Percentiles rank a stretch among this genome's conserved stretches.
These are phyloP conservation scores for Phaethornis superciliosus DNA, from an alignment of 2,113 vertebrate genomes.

Conservation along the genomic window DNA sequence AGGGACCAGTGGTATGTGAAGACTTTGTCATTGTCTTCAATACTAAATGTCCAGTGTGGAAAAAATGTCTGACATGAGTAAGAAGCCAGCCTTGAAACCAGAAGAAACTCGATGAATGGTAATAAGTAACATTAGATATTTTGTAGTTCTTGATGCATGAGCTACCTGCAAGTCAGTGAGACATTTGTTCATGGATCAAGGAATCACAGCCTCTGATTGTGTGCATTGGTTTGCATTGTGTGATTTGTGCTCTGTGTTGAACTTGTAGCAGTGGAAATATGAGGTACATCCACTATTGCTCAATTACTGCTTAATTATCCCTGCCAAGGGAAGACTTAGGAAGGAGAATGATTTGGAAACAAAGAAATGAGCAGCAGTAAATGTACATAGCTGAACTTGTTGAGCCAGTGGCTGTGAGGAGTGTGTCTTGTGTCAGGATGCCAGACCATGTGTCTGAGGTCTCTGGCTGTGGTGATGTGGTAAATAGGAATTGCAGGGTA, in stretches of 20 bases:
- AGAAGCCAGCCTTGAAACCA: not conserved
- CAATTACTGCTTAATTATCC: constrained; percentile 17
- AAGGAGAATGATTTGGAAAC: not conserved
- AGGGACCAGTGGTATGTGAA: not conserved
- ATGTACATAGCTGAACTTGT: not conserved
- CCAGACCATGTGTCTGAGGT: not conserved
- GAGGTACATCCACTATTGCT: not conserved
- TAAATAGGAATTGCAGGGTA: not conserved
- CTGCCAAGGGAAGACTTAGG: not conserved
- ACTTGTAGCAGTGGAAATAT: not conserved
- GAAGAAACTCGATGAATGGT: not conserved
- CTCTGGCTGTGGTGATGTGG: not conserved
- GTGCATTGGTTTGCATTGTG: not conserved
- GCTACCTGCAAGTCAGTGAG: fast-evolving
- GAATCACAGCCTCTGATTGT: not conserved
- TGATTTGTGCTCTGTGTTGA: not conserved
- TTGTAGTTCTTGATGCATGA: not conserved
- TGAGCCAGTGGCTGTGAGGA: not conserved
- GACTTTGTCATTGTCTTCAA: not conserved
- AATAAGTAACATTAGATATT: not conserved
- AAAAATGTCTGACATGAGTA: fast-evolving
- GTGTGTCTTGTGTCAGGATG: not conserved
- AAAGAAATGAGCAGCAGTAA: not conserved
- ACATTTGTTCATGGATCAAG: not conserved
- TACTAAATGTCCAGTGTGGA: not conserved